Conservation (phyloP, 2,797 vertebrate genomes). For the Eremophila alpestris region DNA sequence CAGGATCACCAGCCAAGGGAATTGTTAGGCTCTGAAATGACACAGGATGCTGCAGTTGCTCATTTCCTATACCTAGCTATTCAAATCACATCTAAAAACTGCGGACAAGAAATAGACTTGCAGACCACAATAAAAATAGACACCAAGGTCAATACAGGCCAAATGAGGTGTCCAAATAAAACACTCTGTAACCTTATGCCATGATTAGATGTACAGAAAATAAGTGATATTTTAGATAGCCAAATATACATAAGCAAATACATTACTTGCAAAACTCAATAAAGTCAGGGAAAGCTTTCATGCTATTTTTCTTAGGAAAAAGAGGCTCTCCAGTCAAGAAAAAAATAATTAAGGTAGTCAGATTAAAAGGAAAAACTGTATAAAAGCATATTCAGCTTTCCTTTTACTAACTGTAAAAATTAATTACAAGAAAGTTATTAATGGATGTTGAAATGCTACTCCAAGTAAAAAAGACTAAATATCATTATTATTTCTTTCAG, state of each 20-base stretch:
- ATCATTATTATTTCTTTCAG: constrained; percentile 70
- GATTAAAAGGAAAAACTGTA: neutral
- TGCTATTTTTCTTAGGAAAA: neutral
- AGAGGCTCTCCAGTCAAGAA: neutral
- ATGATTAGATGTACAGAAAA: neutral
- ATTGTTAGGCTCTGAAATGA: neutral
- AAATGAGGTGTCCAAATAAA: neutral
- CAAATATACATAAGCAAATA: neutral
- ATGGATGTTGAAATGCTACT: neutral
- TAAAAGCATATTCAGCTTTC: neutral
- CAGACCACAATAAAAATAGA: neutral
- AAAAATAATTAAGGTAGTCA: neutral
- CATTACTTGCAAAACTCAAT: neutral
- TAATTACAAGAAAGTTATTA: neutral
- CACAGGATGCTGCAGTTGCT: neutral
- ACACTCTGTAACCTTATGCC: neutral
- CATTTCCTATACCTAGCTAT: neutral
- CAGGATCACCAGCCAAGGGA: neutral
- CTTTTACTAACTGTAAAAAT: neutral
- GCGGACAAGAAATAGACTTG: neutral
- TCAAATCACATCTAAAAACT: neutral
- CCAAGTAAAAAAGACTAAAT: neutral
- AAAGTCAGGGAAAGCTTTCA: neutral
- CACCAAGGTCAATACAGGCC: neutral
- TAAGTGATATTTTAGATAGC: neutral